These are phyloP conservation scores for Petrocephalus zakoni DNA, from an alignment of 2,113 vertebrate species.

Conservation along the genomic window DNA sequence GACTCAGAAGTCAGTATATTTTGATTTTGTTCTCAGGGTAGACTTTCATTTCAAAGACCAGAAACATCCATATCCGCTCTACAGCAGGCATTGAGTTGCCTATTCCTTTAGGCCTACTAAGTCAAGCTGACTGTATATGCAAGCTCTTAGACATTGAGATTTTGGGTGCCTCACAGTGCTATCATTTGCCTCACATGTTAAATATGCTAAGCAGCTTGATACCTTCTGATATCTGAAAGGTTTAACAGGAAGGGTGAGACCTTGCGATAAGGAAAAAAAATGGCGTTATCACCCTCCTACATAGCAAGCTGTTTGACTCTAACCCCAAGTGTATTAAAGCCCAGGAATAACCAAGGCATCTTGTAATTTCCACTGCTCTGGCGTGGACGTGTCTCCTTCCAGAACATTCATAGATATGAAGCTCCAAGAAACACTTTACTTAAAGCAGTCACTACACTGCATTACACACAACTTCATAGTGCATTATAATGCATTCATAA, in stretches of 20 bases:
- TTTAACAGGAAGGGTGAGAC: slow-evolving; percentile 15
- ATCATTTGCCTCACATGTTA: background rate
- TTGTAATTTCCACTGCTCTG: background rate
- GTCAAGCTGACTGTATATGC: background rate
- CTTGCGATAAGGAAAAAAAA: background rate
- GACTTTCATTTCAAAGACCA: background rate
- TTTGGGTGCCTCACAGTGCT: background rate
- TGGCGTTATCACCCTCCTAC: background rate
- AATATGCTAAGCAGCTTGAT: slow-evolving; percentile 7
- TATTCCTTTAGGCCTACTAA: background rate
- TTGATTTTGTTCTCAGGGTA: background rate
- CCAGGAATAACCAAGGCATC: background rate
- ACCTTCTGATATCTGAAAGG: slow-evolving; percentile 1
- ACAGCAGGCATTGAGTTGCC: too few species aligned
- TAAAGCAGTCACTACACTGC: too few species aligned
- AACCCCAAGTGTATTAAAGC: background rate
- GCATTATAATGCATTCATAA: too few species aligned
- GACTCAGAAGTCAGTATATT: background rate
- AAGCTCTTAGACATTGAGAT: background rate
- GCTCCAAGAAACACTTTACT: background rate
- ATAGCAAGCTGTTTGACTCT: background rate
- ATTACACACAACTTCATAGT: too few species aligned
- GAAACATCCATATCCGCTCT: background rate
- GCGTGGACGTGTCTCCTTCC: background rate
- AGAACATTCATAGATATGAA: background rate